Conservation (phyloP, 2,888 invertebrate genomes). For the Thyatira batis region DNA sequence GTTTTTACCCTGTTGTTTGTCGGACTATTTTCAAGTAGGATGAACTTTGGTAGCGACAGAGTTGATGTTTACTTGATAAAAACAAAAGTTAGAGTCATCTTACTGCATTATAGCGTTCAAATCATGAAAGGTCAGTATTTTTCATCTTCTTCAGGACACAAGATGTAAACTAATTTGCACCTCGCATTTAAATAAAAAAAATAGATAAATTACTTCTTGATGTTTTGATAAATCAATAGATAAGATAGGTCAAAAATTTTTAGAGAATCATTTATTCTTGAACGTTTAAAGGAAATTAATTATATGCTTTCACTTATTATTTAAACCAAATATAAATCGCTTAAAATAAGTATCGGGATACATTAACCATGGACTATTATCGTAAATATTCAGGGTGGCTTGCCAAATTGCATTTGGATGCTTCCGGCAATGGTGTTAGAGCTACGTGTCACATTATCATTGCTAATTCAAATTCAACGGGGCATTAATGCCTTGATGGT, state of each 20-base stretch:
- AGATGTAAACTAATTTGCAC: too few relatives aligned
- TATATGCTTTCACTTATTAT: too few relatives aligned
- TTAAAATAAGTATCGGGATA: neutral
- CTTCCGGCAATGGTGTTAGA: slow-evolving; percentile 12
- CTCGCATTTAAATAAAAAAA: too few relatives aligned
- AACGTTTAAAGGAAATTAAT: too few relatives aligned
- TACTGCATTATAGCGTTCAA: neutral
- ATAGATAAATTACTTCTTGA: too few relatives aligned
- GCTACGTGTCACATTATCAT: slow-evolving; percentile 23
- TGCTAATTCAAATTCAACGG: slow-evolving; percentile 17
- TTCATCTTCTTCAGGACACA: too few relatives aligned
- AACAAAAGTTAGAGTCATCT: neutral
- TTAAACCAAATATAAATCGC: too few relatives aligned
- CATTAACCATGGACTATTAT: slow-evolving; percentile 14
- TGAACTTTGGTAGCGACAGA: slow-evolving; percentile 2
- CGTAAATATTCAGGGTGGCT: slow-evolving; percentile 25
- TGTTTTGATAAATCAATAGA: too few relatives aligned
- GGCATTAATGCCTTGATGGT: slow-evolving; percentile 20
- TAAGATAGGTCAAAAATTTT: too few relatives aligned
- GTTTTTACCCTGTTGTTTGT: slow-evolving; percentile 15
- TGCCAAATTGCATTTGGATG: slow-evolving; percentile 18
- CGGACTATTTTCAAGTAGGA: slow-evolving; percentile 7
- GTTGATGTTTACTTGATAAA: neutral
- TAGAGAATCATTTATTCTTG: too few relatives aligned
- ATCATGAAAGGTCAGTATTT: too few relatives aligned